Conservation (phyloP, 2,113 vertebrate species). For the Pongo pygmaeus region DNA sequence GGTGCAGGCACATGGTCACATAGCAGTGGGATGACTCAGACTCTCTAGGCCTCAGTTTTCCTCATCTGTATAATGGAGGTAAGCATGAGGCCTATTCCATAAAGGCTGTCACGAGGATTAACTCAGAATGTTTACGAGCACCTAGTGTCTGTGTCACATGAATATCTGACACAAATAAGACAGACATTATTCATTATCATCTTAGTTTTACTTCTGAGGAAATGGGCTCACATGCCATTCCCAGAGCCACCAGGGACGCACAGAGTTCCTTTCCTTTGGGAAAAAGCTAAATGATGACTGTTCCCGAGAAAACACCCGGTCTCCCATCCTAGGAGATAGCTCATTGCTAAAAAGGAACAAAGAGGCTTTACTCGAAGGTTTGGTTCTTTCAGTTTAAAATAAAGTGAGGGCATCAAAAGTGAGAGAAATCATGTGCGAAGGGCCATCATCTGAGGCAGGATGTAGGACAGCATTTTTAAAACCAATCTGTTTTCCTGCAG, state of each 20-base stretch:
- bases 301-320: not conserved
- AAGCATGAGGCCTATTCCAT: not conserved
- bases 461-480: not conserved
- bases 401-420: constrained; percentile 12
- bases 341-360: constrained; percentile 10
- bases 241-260: not conserved
- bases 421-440: not conserved
- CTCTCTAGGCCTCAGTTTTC: not conserved
- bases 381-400: constrained; percentile 42
- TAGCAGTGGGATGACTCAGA: not conserved
- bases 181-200: not conserved
- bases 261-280: not conserved
- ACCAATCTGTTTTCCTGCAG: not conserved
- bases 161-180: not conserved
- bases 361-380: constrained; percentile 26
- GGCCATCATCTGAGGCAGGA: constrained; percentile 33
- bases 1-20: accelerated
- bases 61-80: not conserved
- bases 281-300: not conserved
- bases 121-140: not conserved
- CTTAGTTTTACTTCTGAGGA: not conserved
- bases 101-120: not conserved
- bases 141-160: not conserved
- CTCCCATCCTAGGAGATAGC: not conserved
- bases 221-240: not conserved